Percentiles rank a stretch among this genome's conserved stretches.
Evolutionary conservation across 2,888 invertebrate genomes (phyloP).

Genomic region (Nymphalis c-album): DNA sequence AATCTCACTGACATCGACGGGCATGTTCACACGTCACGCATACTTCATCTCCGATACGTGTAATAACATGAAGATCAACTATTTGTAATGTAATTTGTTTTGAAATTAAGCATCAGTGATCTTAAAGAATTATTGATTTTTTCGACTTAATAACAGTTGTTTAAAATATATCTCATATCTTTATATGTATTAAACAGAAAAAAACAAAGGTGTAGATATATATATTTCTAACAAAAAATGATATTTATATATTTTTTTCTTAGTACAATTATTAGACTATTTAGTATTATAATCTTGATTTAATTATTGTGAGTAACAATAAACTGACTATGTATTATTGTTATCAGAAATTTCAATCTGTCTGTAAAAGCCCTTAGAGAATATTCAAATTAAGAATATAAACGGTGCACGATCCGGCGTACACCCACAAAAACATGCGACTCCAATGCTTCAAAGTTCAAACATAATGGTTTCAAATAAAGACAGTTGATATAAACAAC

Average conservation of each 20-base stretch:
- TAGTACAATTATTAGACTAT: no score
- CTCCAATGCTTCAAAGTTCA: slow-evolving; percentile 10
- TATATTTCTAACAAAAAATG: no score
- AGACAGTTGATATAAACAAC: slow-evolving; percentile 3
- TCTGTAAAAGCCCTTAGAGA: slow-evolving; percentile 26
- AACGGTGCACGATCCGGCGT: slow-evolving; percentile 33
- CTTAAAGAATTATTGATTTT: no score
- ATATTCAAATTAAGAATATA: slow-evolving; percentile 29
- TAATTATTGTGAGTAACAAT: no score
- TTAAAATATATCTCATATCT: no score
- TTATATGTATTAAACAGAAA: no score
- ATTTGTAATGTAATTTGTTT: no score
- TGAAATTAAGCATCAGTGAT: no score
- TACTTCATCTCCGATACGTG: neutral
- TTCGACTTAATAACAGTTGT: no score
- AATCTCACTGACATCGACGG: slow-evolving; percentile 5
- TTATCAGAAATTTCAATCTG: neutral
- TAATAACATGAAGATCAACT: neutral
- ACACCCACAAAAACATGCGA: slow-evolving; percentile 32
- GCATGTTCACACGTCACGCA: slow-evolving; percentile 4
- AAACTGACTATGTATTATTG: neutral
- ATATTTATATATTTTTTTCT: no score
- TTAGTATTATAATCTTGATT: no score
- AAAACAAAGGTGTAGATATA: no score
- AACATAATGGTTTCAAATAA: slow-evolving; percentile 17